phyloP scores from a whole-genome alignment of 2,113 vertebrate genomes.

The Lophura nycthemera region DNA sequence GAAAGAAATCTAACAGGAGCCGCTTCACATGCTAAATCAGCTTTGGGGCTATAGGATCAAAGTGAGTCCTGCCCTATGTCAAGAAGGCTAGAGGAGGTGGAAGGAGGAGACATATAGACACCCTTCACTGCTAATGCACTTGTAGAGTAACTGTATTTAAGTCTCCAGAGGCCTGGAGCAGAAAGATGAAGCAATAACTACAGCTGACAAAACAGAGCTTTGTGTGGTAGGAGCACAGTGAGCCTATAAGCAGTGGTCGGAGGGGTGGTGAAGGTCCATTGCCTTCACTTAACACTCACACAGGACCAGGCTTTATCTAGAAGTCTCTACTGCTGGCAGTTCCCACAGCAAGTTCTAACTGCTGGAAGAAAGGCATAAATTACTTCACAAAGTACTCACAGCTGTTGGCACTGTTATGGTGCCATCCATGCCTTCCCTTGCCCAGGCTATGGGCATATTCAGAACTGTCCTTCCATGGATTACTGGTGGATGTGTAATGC shows the following conservation, averaged over 20 bases:
- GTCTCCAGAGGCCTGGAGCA: not conserved
- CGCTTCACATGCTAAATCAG: slow-evolving; percentile 36
- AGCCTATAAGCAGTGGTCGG: not conserved
- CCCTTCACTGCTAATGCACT: not conserved
- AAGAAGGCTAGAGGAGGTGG: not conserved
- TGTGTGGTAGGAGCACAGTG: not conserved
- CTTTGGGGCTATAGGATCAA: slow-evolving; percentile 12
- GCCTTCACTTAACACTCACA: not conserved
- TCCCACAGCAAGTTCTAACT: not conserved
- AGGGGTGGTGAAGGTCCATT: not conserved
- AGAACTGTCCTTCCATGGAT: not conserved
- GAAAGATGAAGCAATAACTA: not conserved
- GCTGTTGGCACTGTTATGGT: not conserved
- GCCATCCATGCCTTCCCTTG: not conserved
- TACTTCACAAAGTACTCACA: not conserved
- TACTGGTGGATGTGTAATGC: not conserved
- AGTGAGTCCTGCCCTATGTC: not conserved
- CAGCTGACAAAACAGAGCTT: not conserved
- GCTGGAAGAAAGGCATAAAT: not conserved
- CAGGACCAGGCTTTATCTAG: not conserved
- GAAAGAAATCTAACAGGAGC: slow-evolving; percentile 34
- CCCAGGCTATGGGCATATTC: not conserved
- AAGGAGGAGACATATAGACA: not conserved
- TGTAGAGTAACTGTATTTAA: not conserved
- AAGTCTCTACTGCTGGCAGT: not conserved